Conservation (phyloP, 2,888 invertebrate genomes). For the Leptinotarsa juncta region DNA sequence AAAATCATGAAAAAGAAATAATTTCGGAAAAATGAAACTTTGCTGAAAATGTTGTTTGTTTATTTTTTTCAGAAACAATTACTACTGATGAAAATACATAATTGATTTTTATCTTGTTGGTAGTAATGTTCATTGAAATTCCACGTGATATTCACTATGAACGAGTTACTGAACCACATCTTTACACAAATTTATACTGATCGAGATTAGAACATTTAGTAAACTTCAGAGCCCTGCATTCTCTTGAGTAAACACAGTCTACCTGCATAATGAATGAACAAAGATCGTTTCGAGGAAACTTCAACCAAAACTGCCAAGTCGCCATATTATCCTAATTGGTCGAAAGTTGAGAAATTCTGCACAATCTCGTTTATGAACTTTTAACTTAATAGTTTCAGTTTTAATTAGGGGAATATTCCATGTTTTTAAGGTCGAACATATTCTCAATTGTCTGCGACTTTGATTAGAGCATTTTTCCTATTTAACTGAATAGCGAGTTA, state of each 20-base stretch:
- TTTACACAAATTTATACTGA: neutral
- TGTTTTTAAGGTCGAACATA: neutral
- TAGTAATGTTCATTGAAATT: too few species aligned
- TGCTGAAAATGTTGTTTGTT: too few species aligned
- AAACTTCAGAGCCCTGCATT: conserved; percentile 26
- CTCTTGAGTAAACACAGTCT: conserved; percentile 36
- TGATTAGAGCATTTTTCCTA: too few species aligned
- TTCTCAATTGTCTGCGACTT: neutral
- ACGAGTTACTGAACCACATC: neutral
- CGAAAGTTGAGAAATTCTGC: conserved; percentile 37
- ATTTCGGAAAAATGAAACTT: too few species aligned
- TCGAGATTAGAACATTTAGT: conserved; percentile 3
- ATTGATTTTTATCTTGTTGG: too few species aligned
- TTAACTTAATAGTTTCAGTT: conserved; percentile 1
- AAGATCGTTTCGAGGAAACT: conserved; percentile 42
- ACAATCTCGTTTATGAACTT: neutral
- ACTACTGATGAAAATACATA: too few species aligned
- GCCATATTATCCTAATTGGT: conserved; percentile 48
- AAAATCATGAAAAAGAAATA: too few species aligned
- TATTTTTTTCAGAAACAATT: too few species aligned
- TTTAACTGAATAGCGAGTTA: too few species aligned
- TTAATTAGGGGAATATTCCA: neutral
- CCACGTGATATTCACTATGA: neutral
- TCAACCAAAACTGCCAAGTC: conserved; percentile 46
- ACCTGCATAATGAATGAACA: conserved; percentile 44